These are phyloP conservation scores for Motacilla tschutschensis DNA, from an alignment of 2,113 vertebrate genomes.

Conservation along the genomic window DNA sequence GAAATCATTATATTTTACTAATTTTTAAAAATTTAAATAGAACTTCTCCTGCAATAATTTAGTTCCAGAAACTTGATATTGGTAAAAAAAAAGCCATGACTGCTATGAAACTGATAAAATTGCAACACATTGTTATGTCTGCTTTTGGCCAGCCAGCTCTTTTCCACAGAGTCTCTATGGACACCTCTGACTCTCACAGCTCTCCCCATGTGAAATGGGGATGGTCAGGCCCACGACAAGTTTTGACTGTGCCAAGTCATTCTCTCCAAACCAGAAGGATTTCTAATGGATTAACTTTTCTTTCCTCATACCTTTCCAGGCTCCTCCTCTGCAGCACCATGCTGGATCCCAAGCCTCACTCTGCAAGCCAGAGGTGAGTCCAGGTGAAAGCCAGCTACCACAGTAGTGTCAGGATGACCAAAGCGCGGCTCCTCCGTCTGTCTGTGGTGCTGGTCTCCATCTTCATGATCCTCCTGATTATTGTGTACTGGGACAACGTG, in stretches of 20 bases:
- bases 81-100: not conserved
- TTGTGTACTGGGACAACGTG: slow-evolving; percentile 95
- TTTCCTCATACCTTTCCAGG: slow-evolving; percentile 44
- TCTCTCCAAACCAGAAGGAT: not conserved
- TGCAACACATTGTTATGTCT: not conserved
- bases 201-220: fast-evolving
- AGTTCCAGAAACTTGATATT: not conserved
- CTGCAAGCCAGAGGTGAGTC: slow-evolving; percentile 45
- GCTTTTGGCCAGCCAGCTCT: not conserved
- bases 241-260: not conserved
- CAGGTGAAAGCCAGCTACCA: not conserved
- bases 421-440: slow-evolving; percentile 86
- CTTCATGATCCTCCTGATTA: slow-evolving; percentile 94
- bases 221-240: fast-evolving
- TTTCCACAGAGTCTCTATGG: not conserved
- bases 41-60: not conserved
- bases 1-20: not conserved
- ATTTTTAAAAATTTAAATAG: not conserved
- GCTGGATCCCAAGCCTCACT: not conserved
- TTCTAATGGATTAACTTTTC: not conserved
- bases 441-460: slow-evolving; percentile 87
- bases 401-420: slow-evolving; percentile 82
- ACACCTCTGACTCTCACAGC: not conserved
- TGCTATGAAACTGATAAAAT: not conserved
- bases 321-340: slow-evolving; percentile 1